A percentile compares a stretch with the other conserved stretches of the same genome.
Conservation (phyloP, 2,888 invertebrate species). For the Anorthoa munda region DNA sequence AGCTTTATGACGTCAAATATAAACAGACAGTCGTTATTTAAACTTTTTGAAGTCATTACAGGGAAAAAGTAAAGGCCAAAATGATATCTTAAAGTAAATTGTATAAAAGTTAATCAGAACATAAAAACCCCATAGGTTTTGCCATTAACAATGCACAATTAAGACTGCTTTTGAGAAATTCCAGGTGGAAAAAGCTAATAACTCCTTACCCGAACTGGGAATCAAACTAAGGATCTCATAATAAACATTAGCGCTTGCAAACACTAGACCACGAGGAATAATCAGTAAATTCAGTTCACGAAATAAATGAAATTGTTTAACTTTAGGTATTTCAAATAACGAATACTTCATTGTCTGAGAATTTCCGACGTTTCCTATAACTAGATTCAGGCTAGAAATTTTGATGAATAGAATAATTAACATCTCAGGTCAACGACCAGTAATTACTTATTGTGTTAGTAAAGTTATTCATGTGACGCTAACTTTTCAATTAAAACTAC, state of each 20-base stretch:
- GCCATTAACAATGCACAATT: neutral
- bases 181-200: neutral
- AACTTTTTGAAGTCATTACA: neutral
- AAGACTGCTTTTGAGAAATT: neutral
- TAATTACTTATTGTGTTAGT: neutral
- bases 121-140: too few species aligned
- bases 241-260: too few species aligned
- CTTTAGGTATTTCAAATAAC: neutral
- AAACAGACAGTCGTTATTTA: neutral
- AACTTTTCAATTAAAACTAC: slow-evolving; percentile 15
- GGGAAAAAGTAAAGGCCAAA: too few species aligned
- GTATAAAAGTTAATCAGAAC: too few species aligned
- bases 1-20: neutral
- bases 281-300: neutral
- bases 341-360: slow-evolving; percentile 1
- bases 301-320: neutral
- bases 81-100: too few species aligned
- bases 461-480: slow-evolving; percentile 7
- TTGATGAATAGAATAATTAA: slow-evolving; percentile 15
- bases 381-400: neutral
- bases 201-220: too few species aligned
- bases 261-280: neutral
- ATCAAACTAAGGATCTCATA: neutral
- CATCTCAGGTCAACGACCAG: neutral
- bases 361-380: neutral